Conservation (phyloP, 2,888 invertebrate species). For the Choreutis nemorana region DNA sequence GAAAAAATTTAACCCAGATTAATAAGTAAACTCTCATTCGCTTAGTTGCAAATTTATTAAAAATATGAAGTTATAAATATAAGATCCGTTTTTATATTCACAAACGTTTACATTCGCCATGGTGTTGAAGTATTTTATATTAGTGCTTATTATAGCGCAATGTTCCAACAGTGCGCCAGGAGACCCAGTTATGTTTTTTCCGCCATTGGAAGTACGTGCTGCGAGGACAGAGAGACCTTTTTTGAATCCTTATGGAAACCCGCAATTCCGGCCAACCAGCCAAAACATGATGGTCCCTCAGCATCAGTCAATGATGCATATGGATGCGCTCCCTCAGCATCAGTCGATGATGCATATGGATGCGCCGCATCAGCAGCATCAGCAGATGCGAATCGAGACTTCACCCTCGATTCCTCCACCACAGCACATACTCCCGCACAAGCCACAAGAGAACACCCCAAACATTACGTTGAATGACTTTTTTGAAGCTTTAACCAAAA, state of each 20-base stretch:
- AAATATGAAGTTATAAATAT: too few species aligned
- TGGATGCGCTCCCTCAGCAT: constrained; percentile 6
- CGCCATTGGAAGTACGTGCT: constrained; percentile 26
- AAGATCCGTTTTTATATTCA: too few species aligned
- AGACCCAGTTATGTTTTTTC: constrained; percentile 22
- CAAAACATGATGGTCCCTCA: background rate
- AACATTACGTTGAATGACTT: constrained; percentile 21
- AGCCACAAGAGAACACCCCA: constrained; percentile 12
- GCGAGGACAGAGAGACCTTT: constrained; percentile 10
- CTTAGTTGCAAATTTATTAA: too few species aligned
- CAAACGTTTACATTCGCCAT: constrained; percentile 24
- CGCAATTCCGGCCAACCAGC: constrained; percentile 3
- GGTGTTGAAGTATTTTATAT: constrained; percentile 20
- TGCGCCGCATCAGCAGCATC: constrained; percentile 6
- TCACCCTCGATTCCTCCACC: constrained; percentile 8
- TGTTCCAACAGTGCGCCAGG: too few species aligned
- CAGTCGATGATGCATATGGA: constrained; percentile 6
- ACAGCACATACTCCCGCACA: constrained; percentile 10
- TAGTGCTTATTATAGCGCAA: too few species aligned
- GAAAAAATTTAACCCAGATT: constrained; percentile 24
- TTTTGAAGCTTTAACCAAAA: constrained; percentile 21
- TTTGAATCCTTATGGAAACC: constrained; percentile 8
- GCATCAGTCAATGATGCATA: constrained; percentile 2
- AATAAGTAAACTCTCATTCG: too few species aligned
- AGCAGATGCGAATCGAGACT: constrained; percentile 4